Base-by-base conservation (phyloP, 2,797 vertebrate species). In the Lithobates pipiens region DNA sequence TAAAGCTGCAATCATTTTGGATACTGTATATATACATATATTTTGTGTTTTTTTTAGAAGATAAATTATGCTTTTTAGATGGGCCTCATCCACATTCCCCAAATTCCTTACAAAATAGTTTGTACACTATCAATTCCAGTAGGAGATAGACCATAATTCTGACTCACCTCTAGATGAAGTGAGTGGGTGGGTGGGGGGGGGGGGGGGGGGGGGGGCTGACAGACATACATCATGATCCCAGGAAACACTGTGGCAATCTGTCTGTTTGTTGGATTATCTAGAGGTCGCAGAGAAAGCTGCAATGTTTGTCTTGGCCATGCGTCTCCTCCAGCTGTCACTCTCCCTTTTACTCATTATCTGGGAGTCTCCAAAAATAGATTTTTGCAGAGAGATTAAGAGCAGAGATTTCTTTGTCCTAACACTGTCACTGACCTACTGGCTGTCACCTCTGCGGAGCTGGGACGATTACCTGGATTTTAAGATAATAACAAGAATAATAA, bases 291-390 rank as follows among this genome's bases (percentile, higher is more conserved):
- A 61, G 16, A 78, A 69, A 74, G 76, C 75, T 82, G 85, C 74
- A 65, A 50, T 82, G 67, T 82, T 86, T 86, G 79, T 82, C 74
- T 80, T 83, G 85, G 80, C 75, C 68, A 76, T 44, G 39, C 69
- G 72, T 72, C 75, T 65, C 73, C 74, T 29, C 80, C 80, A 83
- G 75, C 80, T 86, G 80, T 83, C 80, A 86, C 54, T 86, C 68
- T 86, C 61, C 76, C 77, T 44, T 21, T 29, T 42, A 82, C 69
- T 86, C 85, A 86, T 86, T 86, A 86, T 83, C 85, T 57, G 67
- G 68, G 81, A 44, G 54, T 74, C 80, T 78, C 75, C 80, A 78
- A 86, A 83, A 86, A 86, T 83, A 86, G 80, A 78, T 86, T 78
- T 83, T 78, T 46, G 63, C 54, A 21, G 76, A 74, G 70, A 82